Base-by-base conservation (phyloP, 2,888 invertebrate species). In the Ochlodes sylvanus region DNA sequence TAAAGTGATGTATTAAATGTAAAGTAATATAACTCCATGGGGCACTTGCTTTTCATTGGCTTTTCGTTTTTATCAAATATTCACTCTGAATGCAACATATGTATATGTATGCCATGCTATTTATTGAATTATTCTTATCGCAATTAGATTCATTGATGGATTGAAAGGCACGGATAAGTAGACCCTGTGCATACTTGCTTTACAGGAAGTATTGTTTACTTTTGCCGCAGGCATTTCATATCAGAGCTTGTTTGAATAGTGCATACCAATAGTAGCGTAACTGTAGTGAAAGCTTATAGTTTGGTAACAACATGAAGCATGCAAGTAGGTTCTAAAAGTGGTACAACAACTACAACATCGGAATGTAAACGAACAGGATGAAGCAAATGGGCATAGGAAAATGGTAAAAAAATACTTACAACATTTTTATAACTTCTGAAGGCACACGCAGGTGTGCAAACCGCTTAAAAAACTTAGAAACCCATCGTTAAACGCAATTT, bases 401-500 rank as follows among this genome's bases (percentile, higher is more conserved):
- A 47, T 14, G 70, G 72, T 38, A 17, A 62, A 69, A 76, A 65
- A 68, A 34, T 91, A 96, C 96, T 96, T 93, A 96, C 96, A 94
- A 89, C 96, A 96, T 96, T 84, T 88, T 92, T 83, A 88, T 94
- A 70, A 87, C 84, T 92, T 88, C 89, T 91, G 94, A 87, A 90
- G 94, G 96, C 96, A 96, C 96, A 96, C 96, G 93, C 90, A 94
- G 94, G 96, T 95, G 95, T 95, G 95, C 95, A 94, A 94, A 92
- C 66, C 90, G 84, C 89, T 91, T 90, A 84, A 82, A 87, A 87
- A 89, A 95, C 95, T 72, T 97, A 97, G 94, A 95, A 94, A 95
- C 94, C 95, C 96, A 97, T 97, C 94, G 93, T 27, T 95, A 71
- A 66, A 94, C 94, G 90, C 93, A 94, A 90, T 88, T 85, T 86